Conservation (phyloP, 2,888 invertebrate genomes). For the Leptinotarsa tumamoca region DNA sequence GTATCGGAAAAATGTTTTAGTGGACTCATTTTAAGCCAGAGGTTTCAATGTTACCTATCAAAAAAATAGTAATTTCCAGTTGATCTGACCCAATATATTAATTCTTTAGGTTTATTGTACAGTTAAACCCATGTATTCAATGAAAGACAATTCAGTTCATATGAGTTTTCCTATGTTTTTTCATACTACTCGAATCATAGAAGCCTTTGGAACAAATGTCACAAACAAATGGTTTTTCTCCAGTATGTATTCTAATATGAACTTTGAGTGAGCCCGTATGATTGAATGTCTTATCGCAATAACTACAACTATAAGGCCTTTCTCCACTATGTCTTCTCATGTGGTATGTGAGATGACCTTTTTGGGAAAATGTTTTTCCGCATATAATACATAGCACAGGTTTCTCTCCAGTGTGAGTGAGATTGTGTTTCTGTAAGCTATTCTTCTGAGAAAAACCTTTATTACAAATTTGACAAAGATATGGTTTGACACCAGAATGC, state of each 20-base stretch:
- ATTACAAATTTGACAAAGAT: conserved; percentile 39
- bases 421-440: conserved; percentile 34
- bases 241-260: conserved; percentile 42
- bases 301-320: conserved; percentile 33
- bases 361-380: conserved; percentile 43
- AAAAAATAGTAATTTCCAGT: too few relatives aligned
- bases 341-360: conserved; percentile 44
- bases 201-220: conserved; percentile 38
- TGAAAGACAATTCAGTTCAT: background rate
- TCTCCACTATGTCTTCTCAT: conserved; percentile 44
- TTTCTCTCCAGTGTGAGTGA: conserved; percentile 43
- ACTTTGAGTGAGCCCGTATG: conserved; percentile 38
- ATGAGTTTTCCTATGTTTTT: conserved; percentile 41
- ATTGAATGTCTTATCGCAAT: conserved; percentile 37
- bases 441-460: conserved; percentile 28
- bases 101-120: too few relatives aligned
- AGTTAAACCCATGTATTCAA: too few relatives aligned
- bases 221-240: conserved; percentile 40
- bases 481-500: conserved; percentile 42
- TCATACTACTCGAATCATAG: conserved; percentile 42
- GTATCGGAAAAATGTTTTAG: too few relatives aligned
- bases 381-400: conserved; percentile 41
- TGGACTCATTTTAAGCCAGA: too few relatives aligned
- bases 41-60: too few relatives aligned
- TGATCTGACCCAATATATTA: too few relatives aligned